Evolutionary conservation across 2,888 invertebrate genomes (phyloP).

Genomic region (Epistrophe eligans): DNA sequence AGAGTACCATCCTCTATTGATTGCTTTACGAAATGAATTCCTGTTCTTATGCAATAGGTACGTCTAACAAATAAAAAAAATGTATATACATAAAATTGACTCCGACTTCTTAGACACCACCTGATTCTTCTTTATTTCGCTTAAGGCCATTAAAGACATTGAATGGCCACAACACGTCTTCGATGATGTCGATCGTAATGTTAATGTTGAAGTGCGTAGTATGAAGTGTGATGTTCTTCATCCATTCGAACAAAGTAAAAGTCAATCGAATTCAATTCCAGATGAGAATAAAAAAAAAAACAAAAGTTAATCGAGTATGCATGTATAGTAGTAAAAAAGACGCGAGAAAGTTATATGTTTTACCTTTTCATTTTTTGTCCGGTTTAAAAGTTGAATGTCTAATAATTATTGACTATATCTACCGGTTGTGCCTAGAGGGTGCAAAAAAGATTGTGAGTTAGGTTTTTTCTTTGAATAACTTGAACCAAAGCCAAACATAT

Average conservation of each 20-base stretch:
- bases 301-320: constrained; percentile 10
- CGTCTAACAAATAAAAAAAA: neutral
- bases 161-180: constrained; percentile 16
- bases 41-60: constrained; percentile 31
- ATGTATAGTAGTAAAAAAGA: neutral
- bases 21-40: constrained; percentile 2
- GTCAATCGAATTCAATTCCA: constrained; percentile 40
- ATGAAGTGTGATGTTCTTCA: constrained; percentile 33
- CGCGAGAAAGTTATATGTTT: constrained; percentile 55
- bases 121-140: constrained; percentile 3
- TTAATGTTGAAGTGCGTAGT: neutral
- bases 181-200: constrained; percentile 7
- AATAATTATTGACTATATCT: neutral
- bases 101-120: constrained; percentile 20
- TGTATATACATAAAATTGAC: neutral
- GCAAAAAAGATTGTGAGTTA: constrained; percentile 4
- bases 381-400: constrained; percentile 35
- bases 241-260: constrained; percentile 45
- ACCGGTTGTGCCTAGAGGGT: constrained; percentile 14
- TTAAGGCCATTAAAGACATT: constrained; percentile 18
- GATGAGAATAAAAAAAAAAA: constrained; percentile 41
- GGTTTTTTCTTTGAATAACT: constrained; percentile 12
- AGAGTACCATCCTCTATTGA: constrained; percentile 1
- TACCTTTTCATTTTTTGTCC: constrained; percentile 26
- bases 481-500: neutral